Base-by-base conservation (phyloP, 2,113 vertebrate species). In the Zosterops hypoxanthus region DNA sequence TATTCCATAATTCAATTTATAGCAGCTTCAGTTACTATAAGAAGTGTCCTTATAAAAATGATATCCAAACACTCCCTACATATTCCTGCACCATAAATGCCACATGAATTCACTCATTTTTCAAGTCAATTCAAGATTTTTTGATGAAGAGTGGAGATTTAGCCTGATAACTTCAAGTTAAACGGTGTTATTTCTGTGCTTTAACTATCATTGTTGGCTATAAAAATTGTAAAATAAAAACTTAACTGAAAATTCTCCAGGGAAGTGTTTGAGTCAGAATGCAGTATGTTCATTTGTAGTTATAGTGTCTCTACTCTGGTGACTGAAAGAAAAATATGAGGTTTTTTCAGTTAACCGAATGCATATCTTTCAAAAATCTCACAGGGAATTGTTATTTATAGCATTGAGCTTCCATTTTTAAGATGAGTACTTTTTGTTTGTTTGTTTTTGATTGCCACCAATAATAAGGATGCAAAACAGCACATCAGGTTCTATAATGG, bases 161-260 rank as follows among this genome's bases (percentile, higher is more conserved):
- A 96, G 64, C 56, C 25, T 61, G 61, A 72, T 94, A 93, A 60
- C 47, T 96, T 83, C 80, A 84, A 92, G 90, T 93, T 95, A 93
- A 95, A 90, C 76, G 64, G 42, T 88, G 50, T 92, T 94, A 94
- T 88, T 96, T 92, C 83, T 87, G 72, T 94, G 73, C 44, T 88
- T 90, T 72, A 93, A 81, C 60, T 92, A 78, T 78, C 52, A 47
- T 77, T 0, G 1, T 63, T 69, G 84, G 80, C 85, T 86, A 70
- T 93, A 95, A 94, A 95, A 86, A 86, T 65, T 52, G 86, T 76
- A 65, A 87, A 88, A 95, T 92, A 69, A 88, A 91, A 96, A 76
- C 65, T 69, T 95, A 79, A 94, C 86, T 50, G 71, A 78, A 97
- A 94, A 96, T 93, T 95, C 91, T 96, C 92, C 33, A 56, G 81